A percentile compares a stretch with the other conserved stretches of the same genome.
These are phyloP conservation scores for Maccullochella peelii DNA, from an alignment of 2,113 vertebrate genomes.

Conservation along the genomic window DNA sequence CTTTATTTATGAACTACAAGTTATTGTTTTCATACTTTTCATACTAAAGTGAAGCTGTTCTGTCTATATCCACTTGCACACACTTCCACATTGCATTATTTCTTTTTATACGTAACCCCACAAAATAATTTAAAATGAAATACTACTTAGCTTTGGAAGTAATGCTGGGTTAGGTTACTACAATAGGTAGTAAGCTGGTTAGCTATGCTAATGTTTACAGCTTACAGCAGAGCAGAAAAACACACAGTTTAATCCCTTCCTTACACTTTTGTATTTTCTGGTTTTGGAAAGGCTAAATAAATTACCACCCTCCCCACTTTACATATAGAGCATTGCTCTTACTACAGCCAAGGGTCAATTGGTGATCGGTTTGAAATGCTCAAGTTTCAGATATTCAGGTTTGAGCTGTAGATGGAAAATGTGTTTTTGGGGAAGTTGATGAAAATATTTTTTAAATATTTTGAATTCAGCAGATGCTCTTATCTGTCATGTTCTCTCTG, in stretches of 20 bases:
- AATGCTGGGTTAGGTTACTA: not conserved
- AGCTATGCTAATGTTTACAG: not conserved
- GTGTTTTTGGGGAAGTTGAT: slow-evolving; percentile 19
- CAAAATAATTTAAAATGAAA: not conserved
- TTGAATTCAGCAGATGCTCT: slow-evolving; percentile 64
- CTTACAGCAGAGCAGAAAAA: not conserved
- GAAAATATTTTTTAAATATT: slow-evolving; percentile 27
- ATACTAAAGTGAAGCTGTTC: not conserved
- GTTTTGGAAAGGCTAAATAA: not conserved
- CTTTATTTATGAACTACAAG: slow-evolving; percentile 21
- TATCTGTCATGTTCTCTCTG: slow-evolving; percentile 61
- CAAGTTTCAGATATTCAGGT: not conserved
- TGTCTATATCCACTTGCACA: no score
- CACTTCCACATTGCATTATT: no score
- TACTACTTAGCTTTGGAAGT: not conserved
- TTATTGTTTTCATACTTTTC: slow-evolving; percentile 2
- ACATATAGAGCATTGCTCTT: not conserved
- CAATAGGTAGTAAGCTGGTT: no score
- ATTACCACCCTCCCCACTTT: not conserved
- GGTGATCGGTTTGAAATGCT: not conserved
- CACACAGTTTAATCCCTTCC: not conserved
- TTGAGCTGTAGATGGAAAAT: slow-evolving; percentile 5
- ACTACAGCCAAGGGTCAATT: not conserved
- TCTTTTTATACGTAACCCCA: not conserved
- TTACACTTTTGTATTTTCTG: not conserved